These are phyloP conservation scores for Lapara coniferarum DNA, from an alignment of 2,888 invertebrate genomes.

Conservation along the genomic window DNA sequence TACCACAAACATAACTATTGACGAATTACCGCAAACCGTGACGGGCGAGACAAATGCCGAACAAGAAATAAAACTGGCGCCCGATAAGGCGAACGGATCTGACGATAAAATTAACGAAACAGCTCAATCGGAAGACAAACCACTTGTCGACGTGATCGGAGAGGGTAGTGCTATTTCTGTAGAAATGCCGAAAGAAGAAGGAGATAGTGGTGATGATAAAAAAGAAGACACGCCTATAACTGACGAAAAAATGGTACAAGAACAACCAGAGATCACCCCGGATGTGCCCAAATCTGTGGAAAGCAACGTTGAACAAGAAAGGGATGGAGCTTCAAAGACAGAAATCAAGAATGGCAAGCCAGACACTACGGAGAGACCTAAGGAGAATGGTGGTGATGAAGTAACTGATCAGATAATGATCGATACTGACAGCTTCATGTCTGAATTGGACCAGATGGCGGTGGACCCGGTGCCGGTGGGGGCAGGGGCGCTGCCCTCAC, in stretches of 20 bases:
- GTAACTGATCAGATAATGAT: constrained; percentile 65
- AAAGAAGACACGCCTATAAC: constrained; percentile 50
- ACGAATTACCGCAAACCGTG: constrained; percentile 62
- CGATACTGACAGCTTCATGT: constrained; percentile 79
- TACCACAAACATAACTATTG: constrained; percentile 73
- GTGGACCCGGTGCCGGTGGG: constrained; percentile 74
- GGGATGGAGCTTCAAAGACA: constrained; percentile 53
- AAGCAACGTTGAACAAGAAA: constrained; percentile 50
- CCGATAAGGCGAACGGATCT: constrained; percentile 62
- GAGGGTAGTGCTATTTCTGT: constrained; percentile 52
- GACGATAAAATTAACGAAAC: constrained; percentile 68
- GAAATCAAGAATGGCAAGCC: constrained; percentile 62
- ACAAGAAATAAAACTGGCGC: constrained; percentile 64
- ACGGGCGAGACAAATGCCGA: constrained; percentile 66
- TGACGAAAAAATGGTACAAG: constrained; percentile 57
- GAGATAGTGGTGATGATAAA: constrained; percentile 53
- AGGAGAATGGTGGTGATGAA: constrained; percentile 64
- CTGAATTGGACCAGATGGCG: constrained; percentile 81
- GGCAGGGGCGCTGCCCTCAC: constrained; percentile 54
- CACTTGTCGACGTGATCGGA: constrained; percentile 50
- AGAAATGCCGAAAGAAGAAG: constrained; percentile 63
- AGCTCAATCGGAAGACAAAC: constrained; percentile 58
- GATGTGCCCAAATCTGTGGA: constrained; percentile 57
- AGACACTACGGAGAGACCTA: constrained; percentile 61
- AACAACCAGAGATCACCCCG: constrained; percentile 49